A percentile compares a stretch with the other conserved stretches of the same genome.
Conservation (phyloP, 2,888 invertebrate genomes). For the Lasius platythorax region DNA sequence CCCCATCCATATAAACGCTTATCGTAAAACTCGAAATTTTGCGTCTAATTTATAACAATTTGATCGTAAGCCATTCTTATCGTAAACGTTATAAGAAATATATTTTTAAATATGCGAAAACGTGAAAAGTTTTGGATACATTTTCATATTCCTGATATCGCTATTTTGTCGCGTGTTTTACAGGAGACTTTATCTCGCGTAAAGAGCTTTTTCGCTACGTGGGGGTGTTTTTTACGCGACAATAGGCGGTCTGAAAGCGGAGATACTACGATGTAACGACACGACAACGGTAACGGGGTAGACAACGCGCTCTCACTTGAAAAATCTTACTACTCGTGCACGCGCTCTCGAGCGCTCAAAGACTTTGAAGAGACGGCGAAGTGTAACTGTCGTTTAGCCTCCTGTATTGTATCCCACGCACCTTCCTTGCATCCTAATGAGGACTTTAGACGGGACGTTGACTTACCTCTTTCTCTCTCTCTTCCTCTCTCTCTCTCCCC, state of each 20-base stretch:
- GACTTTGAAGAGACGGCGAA: conserved; percentile 44
- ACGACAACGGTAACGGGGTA: conserved; percentile 22
- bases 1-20: not conserved
- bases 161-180: conserved; percentile 16
- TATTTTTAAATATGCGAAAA: not conserved
- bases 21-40: not conserved
- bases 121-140: not conserved
- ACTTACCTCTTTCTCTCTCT: not conserved
- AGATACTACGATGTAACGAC: conserved; percentile 19
- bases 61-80: not conserved
- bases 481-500: not conserved
- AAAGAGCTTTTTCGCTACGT: conserved; percentile 29
- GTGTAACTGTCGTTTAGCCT: conserved; percentile 47
- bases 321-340: conserved; percentile 58
- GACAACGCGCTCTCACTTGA: conserved; percentile 35
- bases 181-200: conserved; percentile 20
- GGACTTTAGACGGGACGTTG: conserved; percentile 32
- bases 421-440: conserved; percentile 44
- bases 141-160: conserved; percentile 2
- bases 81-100: not conserved
- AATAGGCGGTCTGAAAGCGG: conserved; percentile 37
- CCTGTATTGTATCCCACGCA: conserved; percentile 34
- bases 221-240: conserved; percentile 25
- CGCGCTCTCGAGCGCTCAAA: conserved; percentile 52
- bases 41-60: not conserved